These are phyloP conservation scores for Typhlichthys subterraneus DNA, from an alignment of 2,797 vertebrate species.

Conservation along the genomic window DNA sequence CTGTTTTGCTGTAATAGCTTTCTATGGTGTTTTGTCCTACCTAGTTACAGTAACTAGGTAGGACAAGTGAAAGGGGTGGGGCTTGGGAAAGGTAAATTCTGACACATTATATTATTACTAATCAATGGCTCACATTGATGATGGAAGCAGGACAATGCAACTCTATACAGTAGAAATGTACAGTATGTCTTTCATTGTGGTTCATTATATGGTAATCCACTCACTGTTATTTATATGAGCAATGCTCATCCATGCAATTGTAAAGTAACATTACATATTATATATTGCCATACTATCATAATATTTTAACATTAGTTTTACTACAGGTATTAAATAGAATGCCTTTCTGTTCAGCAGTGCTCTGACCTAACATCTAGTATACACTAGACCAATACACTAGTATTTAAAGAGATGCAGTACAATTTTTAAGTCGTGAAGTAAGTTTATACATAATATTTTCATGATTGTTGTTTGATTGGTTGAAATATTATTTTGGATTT, in stretches of 20 bases:
- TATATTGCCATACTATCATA: slow-evolving; percentile 9
- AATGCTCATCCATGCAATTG: slow-evolving; percentile 61
- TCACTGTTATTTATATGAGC: slow-evolving; percentile 29
- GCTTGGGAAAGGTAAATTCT: not conserved
- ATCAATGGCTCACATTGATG: slow-evolving; percentile 31
- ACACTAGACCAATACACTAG: slow-evolving; percentile 4
- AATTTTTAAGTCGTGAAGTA: slow-evolving; percentile 1
- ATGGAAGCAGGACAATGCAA: slow-evolving; percentile 55
- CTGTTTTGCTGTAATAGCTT: too few species aligned
- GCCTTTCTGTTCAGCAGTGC: slow-evolving; percentile 16
- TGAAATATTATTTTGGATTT: too few species aligned
- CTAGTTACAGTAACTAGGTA: too few species aligned
- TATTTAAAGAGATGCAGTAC: slow-evolving; percentile 7
- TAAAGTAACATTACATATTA: slow-evolving; percentile 12
- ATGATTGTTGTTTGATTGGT: not conserved
- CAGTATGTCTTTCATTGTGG: slow-evolving; percentile 36
- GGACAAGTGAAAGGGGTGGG: too few species aligned
- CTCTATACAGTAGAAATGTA: not conserved
- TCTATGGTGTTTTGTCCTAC: too few species aligned
- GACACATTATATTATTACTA: slow-evolving; percentile 26
- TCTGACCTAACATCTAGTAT: slow-evolving; percentile 2
- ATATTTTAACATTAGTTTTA: slow-evolving; percentile 12
- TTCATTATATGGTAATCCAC: slow-evolving; percentile 29
- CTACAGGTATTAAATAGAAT: slow-evolving; percentile 14
- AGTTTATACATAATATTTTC: not conserved